These are phyloP conservation scores for Psephotus haematonotus DNA, from an alignment of 2,113 vertebrate genomes.

Conservation along the genomic window DNA sequence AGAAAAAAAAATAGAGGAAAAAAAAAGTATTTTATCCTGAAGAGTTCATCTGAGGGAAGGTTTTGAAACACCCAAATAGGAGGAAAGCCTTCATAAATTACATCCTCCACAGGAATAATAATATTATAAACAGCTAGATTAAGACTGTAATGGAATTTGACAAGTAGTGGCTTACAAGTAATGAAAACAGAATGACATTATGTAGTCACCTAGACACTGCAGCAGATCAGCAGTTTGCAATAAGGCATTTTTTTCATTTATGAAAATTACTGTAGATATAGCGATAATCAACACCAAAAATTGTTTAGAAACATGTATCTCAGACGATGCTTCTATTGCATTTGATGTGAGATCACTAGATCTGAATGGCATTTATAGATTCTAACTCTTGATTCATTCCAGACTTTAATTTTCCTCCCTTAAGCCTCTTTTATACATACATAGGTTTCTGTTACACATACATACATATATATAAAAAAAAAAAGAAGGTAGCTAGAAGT, in stretches of 20 bases:
- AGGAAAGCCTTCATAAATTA: background rate
- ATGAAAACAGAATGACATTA: background rate
- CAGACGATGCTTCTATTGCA: background rate
- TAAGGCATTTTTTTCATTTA: background rate
- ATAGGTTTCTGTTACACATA: background rate
- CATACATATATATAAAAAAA: background rate
- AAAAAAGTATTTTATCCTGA: background rate
- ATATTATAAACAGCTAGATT: background rate
- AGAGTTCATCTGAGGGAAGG: background rate
- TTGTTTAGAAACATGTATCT: background rate
- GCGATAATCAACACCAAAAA: background rate
- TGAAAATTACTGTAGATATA: background rate
- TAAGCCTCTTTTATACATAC: background rate
- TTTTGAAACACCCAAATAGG: background rate
- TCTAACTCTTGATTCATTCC: background rate
- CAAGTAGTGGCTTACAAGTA: background rate
- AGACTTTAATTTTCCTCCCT: background rate
- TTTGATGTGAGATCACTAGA: background rate
- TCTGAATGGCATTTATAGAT: background rate
- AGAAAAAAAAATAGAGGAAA: rapidly evolving
- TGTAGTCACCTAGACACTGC: background rate
- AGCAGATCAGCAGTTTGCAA: background rate
- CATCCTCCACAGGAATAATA: background rate
- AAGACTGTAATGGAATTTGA: background rate
- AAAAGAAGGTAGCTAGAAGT: background rate